phyloP scores from a whole-genome alignment of 2,797 vertebrate genomes.

The Platalea minor region DNA sequence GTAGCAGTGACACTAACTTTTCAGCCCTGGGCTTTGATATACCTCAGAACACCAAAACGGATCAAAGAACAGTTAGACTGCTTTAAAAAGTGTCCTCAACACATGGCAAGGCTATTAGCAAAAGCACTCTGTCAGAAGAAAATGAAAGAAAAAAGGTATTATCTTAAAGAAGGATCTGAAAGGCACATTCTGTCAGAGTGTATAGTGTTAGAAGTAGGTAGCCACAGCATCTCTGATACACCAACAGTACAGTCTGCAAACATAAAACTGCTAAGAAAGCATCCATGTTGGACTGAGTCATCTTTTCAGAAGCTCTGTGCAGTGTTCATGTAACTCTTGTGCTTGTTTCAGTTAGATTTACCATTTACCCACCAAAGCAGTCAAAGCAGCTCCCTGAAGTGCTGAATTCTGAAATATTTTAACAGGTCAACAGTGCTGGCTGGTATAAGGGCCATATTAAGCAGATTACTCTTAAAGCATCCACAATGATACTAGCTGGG shows the following conservation, averaged over 20 bases:
- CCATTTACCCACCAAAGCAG: background rate
- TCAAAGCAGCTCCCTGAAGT: background rate
- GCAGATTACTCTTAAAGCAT: background rate
- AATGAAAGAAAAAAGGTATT: background rate
- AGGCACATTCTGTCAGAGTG: background rate
- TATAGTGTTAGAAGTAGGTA: background rate
- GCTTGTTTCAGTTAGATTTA: background rate
- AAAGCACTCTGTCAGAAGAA: background rate
- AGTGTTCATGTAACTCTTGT: fast-evolving
- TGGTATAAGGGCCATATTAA: background rate
- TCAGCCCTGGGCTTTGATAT: background rate
- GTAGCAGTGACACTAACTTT: background rate
- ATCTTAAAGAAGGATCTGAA: background rate
- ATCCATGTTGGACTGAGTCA: background rate
- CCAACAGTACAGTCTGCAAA: background rate
- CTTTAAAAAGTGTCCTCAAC: background rate
- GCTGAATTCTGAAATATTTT: background rate
- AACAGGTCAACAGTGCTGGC: background rate
- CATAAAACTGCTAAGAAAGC: background rate
- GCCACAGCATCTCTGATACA: background rate
- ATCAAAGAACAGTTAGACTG: background rate
- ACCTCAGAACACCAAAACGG: background rate
- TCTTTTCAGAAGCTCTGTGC: background rate
- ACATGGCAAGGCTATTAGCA: background rate
- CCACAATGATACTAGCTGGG: background rate